These are phyloP conservation scores for Cyaniris semiargus DNA, from an alignment of 2,888 invertebrate species.

Conservation along the genomic window DNA sequence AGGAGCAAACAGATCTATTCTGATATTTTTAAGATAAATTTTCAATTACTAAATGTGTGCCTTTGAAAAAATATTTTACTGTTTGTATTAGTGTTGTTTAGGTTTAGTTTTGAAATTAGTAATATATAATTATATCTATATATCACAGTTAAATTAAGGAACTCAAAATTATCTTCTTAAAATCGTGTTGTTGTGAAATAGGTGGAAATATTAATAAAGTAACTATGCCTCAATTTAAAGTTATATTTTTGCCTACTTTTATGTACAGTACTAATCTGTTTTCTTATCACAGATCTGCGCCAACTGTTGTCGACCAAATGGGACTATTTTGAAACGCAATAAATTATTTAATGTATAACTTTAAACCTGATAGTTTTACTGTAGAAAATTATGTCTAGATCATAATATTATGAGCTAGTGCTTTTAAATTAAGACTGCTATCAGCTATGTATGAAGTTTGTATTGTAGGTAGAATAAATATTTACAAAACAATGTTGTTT, in stretches of 20 bases:
- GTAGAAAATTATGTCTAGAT: background rate
- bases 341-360: conserved; percentile 14
- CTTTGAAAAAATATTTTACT: background rate
- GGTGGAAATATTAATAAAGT: too few relatives aligned
- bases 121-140: conserved; percentile 7
- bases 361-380: conserved; percentile 7
- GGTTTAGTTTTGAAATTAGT: background rate
- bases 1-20: background rate
- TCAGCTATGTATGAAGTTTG: conserved; percentile 16
- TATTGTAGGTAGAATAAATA: conserved; percentile 26
- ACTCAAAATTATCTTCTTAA: background rate
- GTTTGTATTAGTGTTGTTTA: conserved; percentile 2
- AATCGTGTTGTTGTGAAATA: background rate
- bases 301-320: background rate
- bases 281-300: background rate
- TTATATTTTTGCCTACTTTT: background rate
- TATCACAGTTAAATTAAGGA: background rate
- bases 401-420: conserved; percentile 5
- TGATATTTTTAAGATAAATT: background rate
- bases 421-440: conserved; percentile 24
- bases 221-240: background rate
- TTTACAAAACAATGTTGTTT: conserved; percentile 21
- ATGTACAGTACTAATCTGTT: background rate
- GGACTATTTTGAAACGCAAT: conserved; percentile 5
- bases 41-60: background rate